These are phyloP conservation scores for Aphis craccivora DNA, from an alignment of 1,140 invertebrate species.

Conservation along the genomic window DNA sequence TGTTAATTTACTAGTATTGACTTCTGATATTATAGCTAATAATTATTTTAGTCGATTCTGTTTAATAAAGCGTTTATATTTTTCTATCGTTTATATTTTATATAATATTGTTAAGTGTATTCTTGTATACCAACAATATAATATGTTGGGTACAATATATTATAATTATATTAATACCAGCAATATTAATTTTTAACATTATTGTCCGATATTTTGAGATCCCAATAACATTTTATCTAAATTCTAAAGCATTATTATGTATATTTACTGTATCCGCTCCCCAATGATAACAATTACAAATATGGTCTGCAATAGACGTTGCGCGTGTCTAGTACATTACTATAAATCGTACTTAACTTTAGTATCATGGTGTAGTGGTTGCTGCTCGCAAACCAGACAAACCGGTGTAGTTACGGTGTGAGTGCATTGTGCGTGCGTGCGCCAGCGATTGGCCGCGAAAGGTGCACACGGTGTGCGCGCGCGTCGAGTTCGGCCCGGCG, in stretches of 20 bases:
- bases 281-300: neutral
- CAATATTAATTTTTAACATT: too few relatives aligned
- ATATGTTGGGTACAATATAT: too few relatives aligned
- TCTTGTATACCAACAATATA: neutral
- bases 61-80: neutral
- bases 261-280: too few relatives aligned
- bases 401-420: slow-evolving; percentile 9
- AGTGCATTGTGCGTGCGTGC: neutral
- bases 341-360: neutral
- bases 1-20: neutral
- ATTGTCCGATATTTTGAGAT: neutral
- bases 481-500: slow-evolving; percentile 38
- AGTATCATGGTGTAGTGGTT: neutral
- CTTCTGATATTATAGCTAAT: neutral
- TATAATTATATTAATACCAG: too few relatives aligned
- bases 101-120: neutral
- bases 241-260: neutral
- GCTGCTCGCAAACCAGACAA: slow-evolving; percentile 43
- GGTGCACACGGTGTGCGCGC: slow-evolving; percentile 43
- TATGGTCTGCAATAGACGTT: neutral
- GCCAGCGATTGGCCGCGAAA: slow-evolving; percentile 37
- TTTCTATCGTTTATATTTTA: neutral
- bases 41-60: neutral
- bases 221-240: neutral
- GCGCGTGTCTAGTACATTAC: too few relatives aligned